These are phyloP conservation scores for Catharus ustulatus DNA, from an alignment of 2,797 vertebrate genomes.

Conservation along the genomic window DNA sequence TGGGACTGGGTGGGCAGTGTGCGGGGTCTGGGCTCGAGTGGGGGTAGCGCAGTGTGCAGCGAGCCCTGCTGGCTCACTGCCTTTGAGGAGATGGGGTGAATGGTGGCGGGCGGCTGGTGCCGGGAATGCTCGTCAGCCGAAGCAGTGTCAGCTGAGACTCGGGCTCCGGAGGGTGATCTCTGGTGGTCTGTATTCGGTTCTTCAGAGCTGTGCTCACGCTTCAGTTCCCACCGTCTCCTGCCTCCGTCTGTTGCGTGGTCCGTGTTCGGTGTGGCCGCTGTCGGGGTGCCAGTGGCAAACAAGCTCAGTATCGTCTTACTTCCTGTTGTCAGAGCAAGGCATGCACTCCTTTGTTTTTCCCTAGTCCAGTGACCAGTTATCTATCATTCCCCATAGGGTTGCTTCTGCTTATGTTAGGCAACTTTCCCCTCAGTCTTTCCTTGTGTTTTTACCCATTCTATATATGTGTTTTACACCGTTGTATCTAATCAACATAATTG, in stretches of 20 bases:
- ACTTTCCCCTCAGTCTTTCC: not conserved
- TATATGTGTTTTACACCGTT: fast-evolving
- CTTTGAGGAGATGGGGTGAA: too few relatives aligned
- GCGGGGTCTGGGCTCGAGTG: fast-evolving
- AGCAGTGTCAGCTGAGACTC: not conserved
- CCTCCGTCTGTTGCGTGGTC: fast-evolving
- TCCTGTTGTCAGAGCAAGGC: not conserved
- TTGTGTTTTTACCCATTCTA: not conserved
- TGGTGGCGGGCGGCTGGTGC: not conserved
- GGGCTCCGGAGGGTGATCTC: fast-evolving
- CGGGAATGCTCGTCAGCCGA: fast-evolving
- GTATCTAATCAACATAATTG: not conserved
- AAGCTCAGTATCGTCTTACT: not conserved
- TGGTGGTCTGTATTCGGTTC: fast-evolving
- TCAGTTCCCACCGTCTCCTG: not conserved
- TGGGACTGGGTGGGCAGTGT: not conserved
- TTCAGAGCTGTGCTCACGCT: not conserved
- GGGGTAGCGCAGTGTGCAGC: fast-evolving
- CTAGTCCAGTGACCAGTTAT: not conserved
- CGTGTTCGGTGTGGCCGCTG: fast-evolving
- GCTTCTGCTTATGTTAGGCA: not conserved
- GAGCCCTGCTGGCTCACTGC: not conserved
- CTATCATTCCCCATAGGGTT: not conserved
- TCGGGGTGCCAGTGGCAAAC: not conserved
- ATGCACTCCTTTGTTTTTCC: not conserved